Evolutionary conservation across 2,888 invertebrate genomes (phyloP), one percentile per base, ranked within the genome.

Genomic region (Lumbricus terrestris): DNA sequence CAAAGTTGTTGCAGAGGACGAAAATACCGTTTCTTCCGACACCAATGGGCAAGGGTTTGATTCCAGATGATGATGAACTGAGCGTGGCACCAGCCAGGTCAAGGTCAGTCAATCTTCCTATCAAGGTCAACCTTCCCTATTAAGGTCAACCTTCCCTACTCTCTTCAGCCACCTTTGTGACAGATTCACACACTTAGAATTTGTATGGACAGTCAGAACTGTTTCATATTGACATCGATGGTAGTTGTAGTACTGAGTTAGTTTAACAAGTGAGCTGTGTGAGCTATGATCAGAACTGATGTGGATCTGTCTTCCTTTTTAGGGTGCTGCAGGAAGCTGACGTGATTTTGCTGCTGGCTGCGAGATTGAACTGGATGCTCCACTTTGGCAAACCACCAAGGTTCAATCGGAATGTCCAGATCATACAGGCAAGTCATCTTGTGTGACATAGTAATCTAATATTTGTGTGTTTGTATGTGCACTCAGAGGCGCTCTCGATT

Each of bases 291-390:
- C 40, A 40, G 82, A 82, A 83, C 34, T 34, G 29, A 34, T 83
- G 35, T 16, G 16, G 16, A 83, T 83, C 16, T 83, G n/a, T 3
- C 20, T 83, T 5, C 2, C 3, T 33, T 85, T 85, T 85, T 85
- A 95, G 95, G 91, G 99, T 98, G 0, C 95, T 99, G 89, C 96
- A 97, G 93, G 96, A 97, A 92, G 97, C 98, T 0, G 99, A 99
- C 95, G 97, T 98, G 0, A 96, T 99, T 5, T 93, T 99, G 6
- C 95, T 98, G 89, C 95, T 98, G 82, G 99, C 99, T 0, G 99
- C 98, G 0, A 96, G 99, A 82, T 96, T 99, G 34, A 99, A 99
- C 95, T 99, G 99, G 99, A 99, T 99, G 95, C 96, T 99, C 91
- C 99, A 99, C 95, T 99, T 99, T 95, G 99, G 99, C 3, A 96